Evolutionary conservation across 2,113 vertebrate species (phyloP), one percentile per base, ranked within the genome.

Genomic region (Gavialis gangeticus): DNA sequence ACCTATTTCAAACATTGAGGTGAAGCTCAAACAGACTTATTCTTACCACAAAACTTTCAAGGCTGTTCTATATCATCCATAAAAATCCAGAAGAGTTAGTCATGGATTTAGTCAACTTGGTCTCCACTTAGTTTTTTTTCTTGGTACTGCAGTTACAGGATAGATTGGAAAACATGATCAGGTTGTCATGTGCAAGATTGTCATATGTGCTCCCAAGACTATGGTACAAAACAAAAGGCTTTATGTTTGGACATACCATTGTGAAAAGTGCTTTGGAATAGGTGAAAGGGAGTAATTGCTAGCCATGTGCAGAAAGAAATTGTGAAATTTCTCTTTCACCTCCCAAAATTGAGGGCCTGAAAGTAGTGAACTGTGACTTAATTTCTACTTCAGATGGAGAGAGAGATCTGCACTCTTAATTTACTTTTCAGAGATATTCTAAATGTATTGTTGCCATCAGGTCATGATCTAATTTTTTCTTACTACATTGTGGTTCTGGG

Each of bases 401-500:
- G 59, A 67, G 66, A 76, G 57, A 77, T n/a, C 4, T 78, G 21
- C 30, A 46, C 3, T 55, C 71, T 5, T 30, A 57, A 6, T 34
- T 69, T 25, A 64, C 25, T 83, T 91, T 88, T 82, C n/a, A 27
- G 58, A 60, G 12, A 46, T 86, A 27, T 28, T 18, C 66, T 82
- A 54, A 69, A 54, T 27, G 55, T 67, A 11, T 18, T 67, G 9
- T n/a, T 62, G 1, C 2, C 13, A 4, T 84, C 6, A 22, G 2
- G 21, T 4, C 46, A 28, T 28, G 11, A 79, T 69, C 67, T 80
- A 3, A 21, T 27, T 16, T 60, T 46, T 5, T 82, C 55, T 83
- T 90, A 34, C 13, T 75, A 22, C 69, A 25, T 73, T 46, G 46
- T 73, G 12, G 46, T 46, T 46, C 46, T 64, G 27, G 73, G 30